Conservation (phyloP, 2,888 invertebrate species). For the Gandaritis pyraliata region DNA sequence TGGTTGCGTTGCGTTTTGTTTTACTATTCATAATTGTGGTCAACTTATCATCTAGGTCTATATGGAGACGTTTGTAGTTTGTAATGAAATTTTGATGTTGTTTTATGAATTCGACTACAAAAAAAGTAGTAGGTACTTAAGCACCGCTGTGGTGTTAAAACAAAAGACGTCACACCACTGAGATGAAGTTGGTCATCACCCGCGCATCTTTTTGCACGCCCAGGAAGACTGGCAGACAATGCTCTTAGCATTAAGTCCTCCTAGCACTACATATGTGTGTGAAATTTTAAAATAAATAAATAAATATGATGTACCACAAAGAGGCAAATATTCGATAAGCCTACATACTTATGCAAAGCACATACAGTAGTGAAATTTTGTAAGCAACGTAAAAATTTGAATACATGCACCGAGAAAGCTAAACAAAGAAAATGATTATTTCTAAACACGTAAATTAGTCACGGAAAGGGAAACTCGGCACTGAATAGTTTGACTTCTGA, state of each 20-base stretch:
- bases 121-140: no score
- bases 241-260: no score
- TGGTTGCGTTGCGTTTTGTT: no score
- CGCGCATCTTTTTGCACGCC: no score
- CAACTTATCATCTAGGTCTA: not conserved
- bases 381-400: conserved; percentile 63
- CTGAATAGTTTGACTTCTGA: conserved; percentile 67
- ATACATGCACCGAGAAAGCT: conserved; percentile 54
- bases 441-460: conserved; percentile 71
- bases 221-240: no score
- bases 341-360: conserved; percentile 42
- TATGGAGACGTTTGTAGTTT: no score
- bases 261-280: no score
- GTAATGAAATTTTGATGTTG: no score
- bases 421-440: conserved; percentile 69
- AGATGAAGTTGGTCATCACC: not conserved
- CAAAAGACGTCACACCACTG: not conserved
- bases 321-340: conserved; percentile 18
- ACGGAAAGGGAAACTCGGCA: conserved; percentile 67
- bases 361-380: conserved; percentile 63
- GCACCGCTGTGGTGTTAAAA: no score
- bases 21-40: no score
- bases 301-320: not conserved
- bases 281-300: no score
- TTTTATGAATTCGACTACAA: no score